These are phyloP conservation scores for Agriotes lineatus DNA, from an alignment of 2,888 invertebrate species.

Conservation along the genomic window DNA sequence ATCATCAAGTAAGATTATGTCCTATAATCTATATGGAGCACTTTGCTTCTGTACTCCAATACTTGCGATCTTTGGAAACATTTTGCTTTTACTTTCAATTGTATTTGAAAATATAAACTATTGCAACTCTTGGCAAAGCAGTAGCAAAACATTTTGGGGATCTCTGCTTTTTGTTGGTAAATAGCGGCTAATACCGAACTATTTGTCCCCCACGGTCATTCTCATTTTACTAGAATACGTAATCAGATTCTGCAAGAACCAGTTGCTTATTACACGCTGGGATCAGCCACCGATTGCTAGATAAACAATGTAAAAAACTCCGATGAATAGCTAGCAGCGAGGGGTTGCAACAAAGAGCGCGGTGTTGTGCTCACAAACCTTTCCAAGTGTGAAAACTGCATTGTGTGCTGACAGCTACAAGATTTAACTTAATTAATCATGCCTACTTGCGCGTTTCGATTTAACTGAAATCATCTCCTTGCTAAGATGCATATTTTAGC, in stretches of 20 bases:
- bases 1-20: too few species aligned
- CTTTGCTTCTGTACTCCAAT: too few species aligned
- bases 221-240: constrained; percentile 35
- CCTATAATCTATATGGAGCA: too few species aligned
- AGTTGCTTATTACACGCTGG: constrained; percentile 31
- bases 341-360: constrained; percentile 45
- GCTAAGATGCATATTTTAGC: constrained; percentile 24
- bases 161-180: not conserved
- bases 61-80: too few species aligned
- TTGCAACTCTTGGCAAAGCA: too few species aligned
- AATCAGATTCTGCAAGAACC: constrained; percentile 36
- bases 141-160: constrained; percentile 1
- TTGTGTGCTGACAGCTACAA: constrained; percentile 52
- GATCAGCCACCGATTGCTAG: constrained; percentile 47
- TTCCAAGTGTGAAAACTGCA: constrained; percentile 49
- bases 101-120: too few species aligned
- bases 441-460: constrained; percentile 35
- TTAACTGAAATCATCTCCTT: constrained; percentile 22
- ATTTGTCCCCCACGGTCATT: constrained; percentile 15
- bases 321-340: constrained; percentile 44
- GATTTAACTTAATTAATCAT: constrained; percentile 54
- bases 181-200: constrained; percentile 12
- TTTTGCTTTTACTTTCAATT: too few species aligned
- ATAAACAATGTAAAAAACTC: constrained; percentile 45
- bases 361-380: constrained; percentile 45